Evolutionary conservation across 2,113 vertebrate genomes (phyloP).

Genomic region (Athene noctua): DNA sequence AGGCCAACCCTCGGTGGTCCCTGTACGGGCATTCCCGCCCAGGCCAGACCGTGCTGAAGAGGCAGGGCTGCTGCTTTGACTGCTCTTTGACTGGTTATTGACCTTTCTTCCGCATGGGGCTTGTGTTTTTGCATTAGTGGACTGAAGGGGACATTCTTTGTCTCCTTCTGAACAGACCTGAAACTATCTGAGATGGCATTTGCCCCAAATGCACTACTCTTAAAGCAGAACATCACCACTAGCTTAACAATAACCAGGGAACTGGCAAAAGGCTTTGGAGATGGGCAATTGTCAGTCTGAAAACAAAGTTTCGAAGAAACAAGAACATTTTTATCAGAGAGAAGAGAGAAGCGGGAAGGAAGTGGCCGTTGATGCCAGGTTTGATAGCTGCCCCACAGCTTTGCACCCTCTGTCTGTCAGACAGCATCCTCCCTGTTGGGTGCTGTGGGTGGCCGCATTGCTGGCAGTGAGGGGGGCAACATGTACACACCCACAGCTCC

Average conservation of each 20-base stretch:
- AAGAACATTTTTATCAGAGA: neutral
- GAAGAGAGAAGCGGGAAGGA: neutral
- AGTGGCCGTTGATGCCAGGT: fast-evolving
- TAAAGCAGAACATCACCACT: neutral
- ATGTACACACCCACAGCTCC: neutral
- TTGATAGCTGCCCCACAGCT: neutral
- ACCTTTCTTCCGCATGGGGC: too few species aligned
- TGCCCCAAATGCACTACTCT: neutral
- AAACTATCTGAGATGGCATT: neutral
- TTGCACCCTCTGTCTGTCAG: neutral
- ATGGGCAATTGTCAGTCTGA: neutral
- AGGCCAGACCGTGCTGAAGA: too few species aligned
- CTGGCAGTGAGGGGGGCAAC: neutral
- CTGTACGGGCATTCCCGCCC: too few species aligned
- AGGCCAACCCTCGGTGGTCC: too few species aligned
- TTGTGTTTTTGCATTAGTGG: too few species aligned
- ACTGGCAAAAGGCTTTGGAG: neutral
- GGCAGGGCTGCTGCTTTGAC: too few species aligned
- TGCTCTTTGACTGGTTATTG: too few species aligned
- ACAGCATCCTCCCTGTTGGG: neutral
- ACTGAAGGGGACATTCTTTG: too few species aligned
- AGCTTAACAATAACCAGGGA: neutral
- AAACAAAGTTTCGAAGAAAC: neutral
- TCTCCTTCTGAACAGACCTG: too few species aligned
- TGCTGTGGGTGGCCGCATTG: fast-evolving